Percentiles rank a stretch among this genome's conserved stretches.
Evolutionary conservation across 2,888 invertebrate species (phyloP).

Genomic region (Nudaria mundana): DNA sequence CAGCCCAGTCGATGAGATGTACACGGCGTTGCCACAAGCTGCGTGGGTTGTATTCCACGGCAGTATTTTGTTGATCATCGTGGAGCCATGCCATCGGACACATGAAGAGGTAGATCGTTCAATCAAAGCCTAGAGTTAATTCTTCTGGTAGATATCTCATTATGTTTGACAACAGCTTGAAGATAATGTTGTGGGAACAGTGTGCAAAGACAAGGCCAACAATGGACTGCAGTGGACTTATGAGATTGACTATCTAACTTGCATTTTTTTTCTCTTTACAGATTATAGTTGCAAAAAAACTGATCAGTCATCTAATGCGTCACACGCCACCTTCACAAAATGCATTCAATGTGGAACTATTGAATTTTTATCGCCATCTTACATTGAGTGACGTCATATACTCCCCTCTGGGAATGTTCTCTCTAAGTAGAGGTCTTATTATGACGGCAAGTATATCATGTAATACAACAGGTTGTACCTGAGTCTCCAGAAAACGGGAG

Average conservation of each 20-base stretch:
- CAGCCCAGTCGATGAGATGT: slow-evolving; percentile 1
- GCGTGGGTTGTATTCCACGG: slow-evolving; percentile 4
- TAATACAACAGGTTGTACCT: too few species aligned
- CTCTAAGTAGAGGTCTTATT: slow-evolving; percentile 18
- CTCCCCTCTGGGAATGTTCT: slow-evolving; percentile 26
- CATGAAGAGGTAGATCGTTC: background rate
- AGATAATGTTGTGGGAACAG: too few species aligned
- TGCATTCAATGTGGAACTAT: slow-evolving; percentile 13
- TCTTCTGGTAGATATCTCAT: too few species aligned
- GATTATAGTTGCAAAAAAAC: slow-evolving; percentile 17
- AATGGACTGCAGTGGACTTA: too few species aligned
- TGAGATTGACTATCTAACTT: too few species aligned
- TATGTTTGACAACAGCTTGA: too few species aligned
- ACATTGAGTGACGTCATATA: slow-evolving; percentile 19
- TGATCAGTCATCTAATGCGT: slow-evolving; percentile 21
- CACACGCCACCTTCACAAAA: slow-evolving; percentile 3
- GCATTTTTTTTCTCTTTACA: background rate
- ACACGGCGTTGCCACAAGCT: background rate
- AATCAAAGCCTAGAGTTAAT: too few species aligned
- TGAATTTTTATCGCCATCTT: slow-evolving; percentile 23
- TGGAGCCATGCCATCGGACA: slow-evolving; percentile 4
- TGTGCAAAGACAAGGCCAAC: too few species aligned
- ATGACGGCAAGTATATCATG: slow-evolving; percentile 13
- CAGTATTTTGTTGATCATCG: slow-evolving; percentile 1
- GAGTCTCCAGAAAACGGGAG: too few species aligned